Percentiles rank a stretch among this genome's conserved stretches.
These are phyloP conservation scores for Pediacus dermestoides DNA, from an alignment of 2,888 invertebrate species.

Conservation along the genomic window DNA sequence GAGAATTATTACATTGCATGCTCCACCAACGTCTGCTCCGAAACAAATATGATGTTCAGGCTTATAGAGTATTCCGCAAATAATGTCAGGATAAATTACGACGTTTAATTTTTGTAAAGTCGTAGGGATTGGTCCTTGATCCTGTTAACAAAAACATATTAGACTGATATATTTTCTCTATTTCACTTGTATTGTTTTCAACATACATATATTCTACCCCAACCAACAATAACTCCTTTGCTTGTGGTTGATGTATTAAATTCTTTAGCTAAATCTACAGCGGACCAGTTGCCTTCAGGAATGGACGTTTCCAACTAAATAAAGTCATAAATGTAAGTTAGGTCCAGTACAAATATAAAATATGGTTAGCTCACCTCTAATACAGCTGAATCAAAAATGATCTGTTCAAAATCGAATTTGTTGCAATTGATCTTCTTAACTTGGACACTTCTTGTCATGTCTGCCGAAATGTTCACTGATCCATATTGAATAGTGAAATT, in stretches of 20 bases:
- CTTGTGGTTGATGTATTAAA: conserved; percentile 12
- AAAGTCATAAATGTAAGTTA: not conserved
- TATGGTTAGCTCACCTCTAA: conserved; percentile 11
- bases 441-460: conserved; percentile 12
- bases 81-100: conserved; percentile 12
- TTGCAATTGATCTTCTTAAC: conserved; percentile 13
- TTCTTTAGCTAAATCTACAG: conserved; percentile 14
- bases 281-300: conserved; percentile 17
- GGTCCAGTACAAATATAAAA: not conserved
- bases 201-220: conserved; percentile 21
- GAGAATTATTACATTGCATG: conserved; percentile 17
- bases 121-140: conserved; percentile 16
- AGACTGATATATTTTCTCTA: not conserved
- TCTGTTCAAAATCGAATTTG: conserved; percentile 5
- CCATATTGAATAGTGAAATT: conserved; percentile 18
- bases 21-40: conserved; percentile 15
- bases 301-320: conserved; percentile 11
- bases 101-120: conserved; percentile 19
- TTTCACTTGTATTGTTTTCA: not conserved
- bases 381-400: conserved; percentile 20
- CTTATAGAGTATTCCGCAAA: conserved; percentile 13
- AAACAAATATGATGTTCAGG: conserved; percentile 18
- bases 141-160: conserved; percentile 14
- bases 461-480: conserved; percentile 14
- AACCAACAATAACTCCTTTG: conserved; percentile 19